Base-by-base conservation (phyloP, 2,797 vertebrate species). In the Malurus splendens region DNA sequence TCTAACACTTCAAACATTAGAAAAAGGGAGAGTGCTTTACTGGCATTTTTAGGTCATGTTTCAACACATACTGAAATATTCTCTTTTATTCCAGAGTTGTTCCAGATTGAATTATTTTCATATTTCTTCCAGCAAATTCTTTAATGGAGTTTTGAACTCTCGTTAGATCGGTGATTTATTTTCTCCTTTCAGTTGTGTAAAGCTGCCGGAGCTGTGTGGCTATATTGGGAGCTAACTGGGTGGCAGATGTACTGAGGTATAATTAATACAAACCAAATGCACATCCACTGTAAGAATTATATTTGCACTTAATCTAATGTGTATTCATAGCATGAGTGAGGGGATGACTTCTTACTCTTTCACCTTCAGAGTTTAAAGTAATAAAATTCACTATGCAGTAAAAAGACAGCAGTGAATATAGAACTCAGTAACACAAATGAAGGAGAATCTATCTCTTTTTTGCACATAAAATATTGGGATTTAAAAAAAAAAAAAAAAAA, bases 41-140 rank as follows among this genome's bases (percentile, higher is more conserved):
- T 91, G 86, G 78, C 88, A 74, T 91, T 94, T 95, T 94, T 92
- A 88, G 93, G 93, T 94, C 90, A 93, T 71, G 51, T 86, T 92
- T 91, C 81, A 78, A 80, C 93, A 74, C 51, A 77, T 88, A 80
- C 68, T 91, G 92, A 92, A 94, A 82, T 91, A 93, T 86, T 90
- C 85, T 84, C 61, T 95, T 89, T 93, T 89, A 86, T 81, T 93
- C 42, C 18, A 44, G 50, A 60, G 24, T 76, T 93, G 55, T 83
- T 92, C 82, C 73, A 90, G 64, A 82, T 86, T 82, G 61, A 89
- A 90, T 92, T 93, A 76, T 93, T 90, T 90, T 94, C 50, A 20
- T 90, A 61, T 89, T 94, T 87, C 64, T 90, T 81, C 57, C 56
- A 93, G 77, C 42, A 79, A 93, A 84, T 93, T 89, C 80, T 93